Base-by-base conservation (phyloP, 2,888 invertebrate species). In the Catocala nupta region DNA sequence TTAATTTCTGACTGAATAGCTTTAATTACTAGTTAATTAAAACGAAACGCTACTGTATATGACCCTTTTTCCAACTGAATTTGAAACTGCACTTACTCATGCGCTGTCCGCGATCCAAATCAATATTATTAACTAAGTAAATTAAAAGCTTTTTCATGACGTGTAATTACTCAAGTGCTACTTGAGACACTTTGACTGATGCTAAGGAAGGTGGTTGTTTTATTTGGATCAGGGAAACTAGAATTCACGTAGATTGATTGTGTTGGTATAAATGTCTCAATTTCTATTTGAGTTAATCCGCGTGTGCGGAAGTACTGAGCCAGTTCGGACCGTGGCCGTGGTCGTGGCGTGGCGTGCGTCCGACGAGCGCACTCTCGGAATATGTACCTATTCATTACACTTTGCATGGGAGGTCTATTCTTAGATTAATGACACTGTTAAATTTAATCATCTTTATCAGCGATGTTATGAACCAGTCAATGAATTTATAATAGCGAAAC, bases 351-450 rank as follows among this genome's bases (percentile, higher is more conserved):
- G 67, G 73, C 77, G 70, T 80, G 81, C 83, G 67, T 63, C 64
- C 51, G 9, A 45, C 34, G 33, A 45, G 5, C 45, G 45, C 36
- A 10, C 11, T 16, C 25, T 25, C 8, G 7, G 55, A 87, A 80
- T 81, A 76, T 75, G 79, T 79, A 77, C 75, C 79, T 80, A 83
- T 80, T 81, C 74, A 82, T 79, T 82, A 81, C 73, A 77, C 70
- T 82, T 80, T 78, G 71, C 78, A 81, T 81, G 84, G 85, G 84
- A 82, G 87, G 86, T 86, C 85, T 71, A 73, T 71, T 73, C 65
- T 76, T 75, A 83, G 77, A 81, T 80, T 82, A 81, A 84, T 76
- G 67, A 67, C 57, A 74, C 62, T 65, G 68, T 70, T 71, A 63
- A 76, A 78, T 71, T 87, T 82, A 78, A 81, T 78, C 73, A 78